Conservation (phyloP, 2,113 vertebrate species). For the Salvator merianae region DNA sequence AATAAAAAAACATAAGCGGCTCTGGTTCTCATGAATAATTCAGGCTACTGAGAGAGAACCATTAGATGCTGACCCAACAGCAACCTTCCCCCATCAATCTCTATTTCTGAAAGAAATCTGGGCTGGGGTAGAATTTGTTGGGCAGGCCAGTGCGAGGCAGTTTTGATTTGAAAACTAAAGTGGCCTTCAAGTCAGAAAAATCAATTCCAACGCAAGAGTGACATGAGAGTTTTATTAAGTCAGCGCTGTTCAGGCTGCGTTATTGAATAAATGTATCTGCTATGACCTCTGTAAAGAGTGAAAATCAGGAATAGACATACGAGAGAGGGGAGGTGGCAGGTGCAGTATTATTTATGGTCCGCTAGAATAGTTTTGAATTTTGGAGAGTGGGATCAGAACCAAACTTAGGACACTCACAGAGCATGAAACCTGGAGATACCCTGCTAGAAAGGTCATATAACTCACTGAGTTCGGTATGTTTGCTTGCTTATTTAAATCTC, state of each 20-base stretch:
- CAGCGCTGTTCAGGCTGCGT: constrained; percentile 67
- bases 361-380: constrained; percentile 36
- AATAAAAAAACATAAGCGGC: constrained; percentile 55
- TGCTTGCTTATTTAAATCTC: no score
- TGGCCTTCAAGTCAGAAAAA: constrained; percentile 69
- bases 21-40: constrained; percentile 75
- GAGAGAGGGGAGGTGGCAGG: neutral
- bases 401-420: neutral
- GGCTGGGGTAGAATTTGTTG: constrained; percentile 51
- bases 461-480: no score
- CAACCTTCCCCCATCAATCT: constrained; percentile 68
- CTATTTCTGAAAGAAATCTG: constrained; percentile 59
- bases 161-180: constrained; percentile 72
- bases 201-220: constrained; percentile 71
- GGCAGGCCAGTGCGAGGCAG: constrained; percentile 49
- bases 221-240: constrained; percentile 75
- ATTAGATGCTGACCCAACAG: constrained; percentile 69
- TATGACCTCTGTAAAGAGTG: constrained; percentile 69
- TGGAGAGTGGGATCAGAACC: neutral
- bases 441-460: no score
- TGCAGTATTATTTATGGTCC: constrained; percentile 30
- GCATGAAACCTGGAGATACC: no score
- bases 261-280: constrained; percentile 70
- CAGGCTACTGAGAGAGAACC: constrained; percentile 59
- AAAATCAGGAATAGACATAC: constrained; percentile 49